Base-by-base conservation (phyloP, 2,113 vertebrate genomes). In the Heliornis fulica region DNA sequence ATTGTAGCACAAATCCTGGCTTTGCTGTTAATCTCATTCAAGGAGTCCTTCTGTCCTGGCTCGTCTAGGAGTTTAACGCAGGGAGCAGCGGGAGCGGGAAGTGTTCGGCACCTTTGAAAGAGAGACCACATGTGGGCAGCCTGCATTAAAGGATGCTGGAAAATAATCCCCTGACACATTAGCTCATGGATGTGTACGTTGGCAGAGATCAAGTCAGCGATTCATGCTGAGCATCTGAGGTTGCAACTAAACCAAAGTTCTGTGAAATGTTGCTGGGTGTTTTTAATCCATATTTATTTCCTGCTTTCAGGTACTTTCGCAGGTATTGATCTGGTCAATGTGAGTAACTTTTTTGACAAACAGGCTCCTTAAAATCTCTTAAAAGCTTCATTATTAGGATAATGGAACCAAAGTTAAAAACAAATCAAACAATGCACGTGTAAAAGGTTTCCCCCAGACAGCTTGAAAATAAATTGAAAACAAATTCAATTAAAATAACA, bases 401-500 rank as follows among this genome's bases (percentile, higher is more conserved):
- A 98, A 98, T 97, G 94, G 96, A 97, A 97, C 82, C 7, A 66
- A 96, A 98, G 97, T 96, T 96, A 95, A 97, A 97, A 97, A 96
- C 96, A 97, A 98, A 98, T 97, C 97, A 98, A 97, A 97, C 93
- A 96, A 93, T 96, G 95, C 91, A 89, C 13, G 28, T 96, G 95
- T 94, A 96, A 97, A 98, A 97, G 97, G 93, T 87, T 97, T 95
- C 72, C 98, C 97, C 98, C 43, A 97, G 97, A 98, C 94, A 96
- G 92, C 96, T 91, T 89, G 93, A 95, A 97, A 98, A 98, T 96
- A 98, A 98, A 98, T 98, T 97, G 97, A 97, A 98, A 98, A 97
- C 97, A 98, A 98, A 98, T 98, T 98, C 97, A 98, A 98, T 98
- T 98, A 98, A 98, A 98, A 97, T 96, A 98, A 97, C 97, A 97